These are phyloP conservation scores for Sarcophaga caerulescens DNA, from an alignment of 2,888 invertebrate genomes.

Conservation along the genomic window DNA sequence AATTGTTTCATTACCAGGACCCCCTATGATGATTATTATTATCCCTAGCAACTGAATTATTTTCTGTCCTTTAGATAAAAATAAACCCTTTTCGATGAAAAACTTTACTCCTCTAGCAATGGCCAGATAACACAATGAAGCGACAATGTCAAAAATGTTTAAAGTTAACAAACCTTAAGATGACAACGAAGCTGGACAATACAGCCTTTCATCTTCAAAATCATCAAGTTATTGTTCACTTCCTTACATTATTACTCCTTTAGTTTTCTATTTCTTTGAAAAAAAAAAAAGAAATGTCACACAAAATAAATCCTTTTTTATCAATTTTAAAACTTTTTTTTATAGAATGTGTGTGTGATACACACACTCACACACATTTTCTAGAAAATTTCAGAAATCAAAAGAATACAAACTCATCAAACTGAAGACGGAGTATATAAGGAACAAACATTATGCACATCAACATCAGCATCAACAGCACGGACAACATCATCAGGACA, in stretches of 20 bases:
- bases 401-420: constrained; percentile 40
- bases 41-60: constrained; percentile 33
- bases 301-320: constrained; percentile 46
- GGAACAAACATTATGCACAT: constrained; percentile 44
- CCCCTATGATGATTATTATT: constrained; percentile 48
- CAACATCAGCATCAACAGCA: no score
- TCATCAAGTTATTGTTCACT: constrained; percentile 2
- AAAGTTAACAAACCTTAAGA: constrained; percentile 60
- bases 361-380: no score
- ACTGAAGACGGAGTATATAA: constrained; percentile 12
- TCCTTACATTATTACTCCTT: background rate
- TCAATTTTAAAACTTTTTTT: constrained; percentile 25
- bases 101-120: constrained; percentile 14
- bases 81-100: background rate
- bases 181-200: constrained; percentile 18
- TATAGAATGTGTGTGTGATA: background rate
- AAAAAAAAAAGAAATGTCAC: constrained; percentile 2
- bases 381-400: constrained; percentile 55
- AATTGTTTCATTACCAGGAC: background rate
- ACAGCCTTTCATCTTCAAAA: constrained; percentile 46
- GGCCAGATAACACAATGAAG: constrained; percentile 40
- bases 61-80: no score
- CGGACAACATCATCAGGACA: constrained; percentile 44
- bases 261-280: background rate
- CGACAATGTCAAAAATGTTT: constrained; percentile 60